Evolutionary conservation across 2,888 invertebrate genomes (phyloP).

Genomic region (Acanthosoma haemorrhoidale): DNA sequence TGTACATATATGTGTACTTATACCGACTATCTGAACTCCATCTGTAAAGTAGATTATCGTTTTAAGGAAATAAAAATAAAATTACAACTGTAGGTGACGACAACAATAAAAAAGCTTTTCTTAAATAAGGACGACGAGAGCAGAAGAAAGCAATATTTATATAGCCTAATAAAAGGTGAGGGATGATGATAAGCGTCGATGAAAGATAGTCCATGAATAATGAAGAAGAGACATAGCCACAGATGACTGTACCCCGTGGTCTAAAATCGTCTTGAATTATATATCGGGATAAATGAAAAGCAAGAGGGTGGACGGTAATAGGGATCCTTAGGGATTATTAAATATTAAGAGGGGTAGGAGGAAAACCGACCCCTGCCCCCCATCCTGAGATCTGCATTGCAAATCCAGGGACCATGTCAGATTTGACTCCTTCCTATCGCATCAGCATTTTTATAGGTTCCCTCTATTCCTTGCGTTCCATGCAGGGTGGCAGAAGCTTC

Average conservation of each 20-base stretch:
- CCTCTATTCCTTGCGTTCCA: not conserved
- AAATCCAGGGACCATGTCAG: slow-evolving; percentile 8
- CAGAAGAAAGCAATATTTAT: too few species aligned
- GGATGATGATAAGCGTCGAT: not conserved
- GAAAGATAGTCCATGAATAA: not conserved
- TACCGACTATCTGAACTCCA: too few species aligned
- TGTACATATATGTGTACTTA: too few species aligned
- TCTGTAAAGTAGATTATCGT: too few species aligned
- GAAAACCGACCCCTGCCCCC: not conserved
- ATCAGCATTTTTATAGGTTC: not conserved
- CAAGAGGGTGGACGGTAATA: not conserved
- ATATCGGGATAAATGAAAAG: not conserved
- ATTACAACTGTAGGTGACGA: too few species aligned
- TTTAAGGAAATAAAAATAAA: too few species aligned
- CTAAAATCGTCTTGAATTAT: too few species aligned
- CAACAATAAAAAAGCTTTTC: too few species aligned
- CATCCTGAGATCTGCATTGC: not conserved
- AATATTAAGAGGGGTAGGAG: not conserved
- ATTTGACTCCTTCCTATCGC: not conserved
- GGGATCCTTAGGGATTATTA: not conserved
- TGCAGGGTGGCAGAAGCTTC: too few species aligned
- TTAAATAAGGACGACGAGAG: too few species aligned
- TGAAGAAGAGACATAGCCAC: not conserved
- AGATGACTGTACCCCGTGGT: not conserved
- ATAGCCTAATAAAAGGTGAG: too few species aligned